phyloP scores from a whole-genome alignment of 2,797 vertebrate genomes.

The Pseudocheirus occidentalis region DNA sequence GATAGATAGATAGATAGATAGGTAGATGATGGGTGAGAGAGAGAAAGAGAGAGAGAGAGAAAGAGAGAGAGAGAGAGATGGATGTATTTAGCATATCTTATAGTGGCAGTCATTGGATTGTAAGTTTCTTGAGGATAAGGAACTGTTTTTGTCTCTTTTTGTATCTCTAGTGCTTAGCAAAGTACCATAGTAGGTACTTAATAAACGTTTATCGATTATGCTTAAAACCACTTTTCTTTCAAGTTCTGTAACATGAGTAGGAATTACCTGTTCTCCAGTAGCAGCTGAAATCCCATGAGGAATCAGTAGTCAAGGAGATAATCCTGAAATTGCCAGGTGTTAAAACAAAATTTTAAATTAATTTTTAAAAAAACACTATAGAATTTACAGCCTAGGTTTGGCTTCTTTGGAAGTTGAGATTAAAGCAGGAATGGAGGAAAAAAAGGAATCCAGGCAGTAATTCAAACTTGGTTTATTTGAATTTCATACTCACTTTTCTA shows the following conservation, averaged over 20 bases:
- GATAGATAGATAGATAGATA: too few relatives aligned
- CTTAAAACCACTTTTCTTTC: not conserved
- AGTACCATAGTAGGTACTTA: not conserved
- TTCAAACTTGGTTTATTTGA: not conserved
- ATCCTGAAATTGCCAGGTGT: not conserved
- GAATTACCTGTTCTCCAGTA: not conserved
- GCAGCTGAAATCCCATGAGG: not conserved
- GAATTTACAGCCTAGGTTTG: not conserved
- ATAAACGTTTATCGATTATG: not conserved
- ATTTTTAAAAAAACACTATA: not conserved
- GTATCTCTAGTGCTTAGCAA: not conserved
- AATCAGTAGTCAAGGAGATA: not conserved
- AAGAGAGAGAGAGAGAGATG: too few relatives aligned
- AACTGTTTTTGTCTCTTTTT: not conserved
- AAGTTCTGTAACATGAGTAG: not conserved
- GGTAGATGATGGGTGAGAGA: too few relatives aligned
- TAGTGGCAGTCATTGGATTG: not conserved
- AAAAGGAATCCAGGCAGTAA: not conserved
- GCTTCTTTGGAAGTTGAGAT: not conserved
- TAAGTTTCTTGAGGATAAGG: not conserved
- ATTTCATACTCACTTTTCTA: not conserved
- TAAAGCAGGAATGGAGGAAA: not conserved
- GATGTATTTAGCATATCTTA: not conserved
- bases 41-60: too few relatives aligned
- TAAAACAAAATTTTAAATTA: not conserved